A percentile compares a stretch with the other conserved stretches of the same genome.
These are phyloP conservation scores for Solea senegalensis DNA, from an alignment of 2,113 vertebrate genomes.

Conservation along the genomic window DNA sequence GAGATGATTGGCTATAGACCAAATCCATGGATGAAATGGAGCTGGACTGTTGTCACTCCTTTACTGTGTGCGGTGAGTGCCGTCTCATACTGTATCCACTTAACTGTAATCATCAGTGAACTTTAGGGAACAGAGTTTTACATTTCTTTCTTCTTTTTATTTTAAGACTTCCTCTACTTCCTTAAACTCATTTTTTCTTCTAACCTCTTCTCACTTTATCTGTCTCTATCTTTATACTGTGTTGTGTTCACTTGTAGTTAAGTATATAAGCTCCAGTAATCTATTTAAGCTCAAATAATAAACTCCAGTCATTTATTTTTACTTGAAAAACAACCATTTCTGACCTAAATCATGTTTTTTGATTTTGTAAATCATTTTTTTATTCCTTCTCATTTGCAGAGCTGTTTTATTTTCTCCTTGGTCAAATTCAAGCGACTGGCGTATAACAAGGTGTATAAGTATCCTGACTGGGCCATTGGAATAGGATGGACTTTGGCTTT, in stretches of 20 bases:
- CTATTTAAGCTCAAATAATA: too few species aligned
- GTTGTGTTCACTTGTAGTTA: too few species aligned
- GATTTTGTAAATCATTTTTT: background rate
- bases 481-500: constrained; percentile 95
- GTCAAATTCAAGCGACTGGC: constrained; percentile 96
- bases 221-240: too few species aligned
- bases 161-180: background rate
- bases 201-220: too few species aligned
- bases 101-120: too few species aligned
- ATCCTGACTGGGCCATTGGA: constrained; percentile 94
- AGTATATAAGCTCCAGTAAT: too few species aligned
- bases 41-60: constrained; percentile 95
- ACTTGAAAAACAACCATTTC: too few species aligned
- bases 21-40: constrained; percentile 99
- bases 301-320: too few species aligned
- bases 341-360: too few species aligned
- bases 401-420: constrained; percentile 96
- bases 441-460: constrained; percentile 97
- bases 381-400: constrained; percentile 73
- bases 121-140: too few species aligned
- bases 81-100: too few species aligned
- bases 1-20: constrained; percentile 99
- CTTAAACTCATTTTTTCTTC: background rate
- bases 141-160: background rate
- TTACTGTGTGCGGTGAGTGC: constrained; percentile 90